Evolutionary conservation across 37 sponge, comb jelly and placozoan species (phyloP).

Genomic region (Petrosia ficiformis): DNA sequence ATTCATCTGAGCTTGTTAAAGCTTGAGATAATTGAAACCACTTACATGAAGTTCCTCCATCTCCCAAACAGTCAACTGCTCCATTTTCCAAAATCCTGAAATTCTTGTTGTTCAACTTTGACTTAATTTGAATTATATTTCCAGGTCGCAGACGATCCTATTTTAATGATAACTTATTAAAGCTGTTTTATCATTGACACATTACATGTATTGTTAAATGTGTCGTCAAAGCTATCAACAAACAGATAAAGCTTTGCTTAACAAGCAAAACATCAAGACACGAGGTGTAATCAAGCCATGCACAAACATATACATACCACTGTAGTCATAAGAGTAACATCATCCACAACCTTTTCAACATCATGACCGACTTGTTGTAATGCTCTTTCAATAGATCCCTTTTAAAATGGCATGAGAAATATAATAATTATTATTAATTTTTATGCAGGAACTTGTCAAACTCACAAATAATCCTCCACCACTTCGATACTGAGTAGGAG

Average conservation of each 20-base stretch:
- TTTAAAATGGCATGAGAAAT: background rate
- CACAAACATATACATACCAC: conserved; percentile 16
- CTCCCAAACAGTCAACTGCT: conserved; percentile 42
- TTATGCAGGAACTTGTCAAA: too few species aligned
- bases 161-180: background rate
- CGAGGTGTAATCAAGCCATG: too few species aligned
- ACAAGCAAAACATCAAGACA: too few species aligned
- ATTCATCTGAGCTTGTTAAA: too few species aligned
- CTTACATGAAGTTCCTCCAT: conserved; percentile 39
- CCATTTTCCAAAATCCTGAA: conserved; percentile 45
- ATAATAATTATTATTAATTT: background rate
- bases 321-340: background rate
- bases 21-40: background rate
- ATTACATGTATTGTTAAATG: background rate
- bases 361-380: conserved; percentile 23
- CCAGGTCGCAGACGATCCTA: conserved; percentile 36
- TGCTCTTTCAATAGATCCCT: conserved; percentile 15
- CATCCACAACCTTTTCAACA: conserved; percentile 26
- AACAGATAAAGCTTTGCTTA: too few species aligned
- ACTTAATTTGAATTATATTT: conserved; percentile 17
- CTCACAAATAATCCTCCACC: too few species aligned
- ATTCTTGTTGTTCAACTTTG: conserved; percentile 36
- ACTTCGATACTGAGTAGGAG: too few species aligned
- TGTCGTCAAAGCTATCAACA: too few species aligned
- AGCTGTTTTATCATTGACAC: background rate